Evolutionary conservation across 1,140 invertebrate genomes (phyloP).

Genomic region (Heliconius congener): DNA sequence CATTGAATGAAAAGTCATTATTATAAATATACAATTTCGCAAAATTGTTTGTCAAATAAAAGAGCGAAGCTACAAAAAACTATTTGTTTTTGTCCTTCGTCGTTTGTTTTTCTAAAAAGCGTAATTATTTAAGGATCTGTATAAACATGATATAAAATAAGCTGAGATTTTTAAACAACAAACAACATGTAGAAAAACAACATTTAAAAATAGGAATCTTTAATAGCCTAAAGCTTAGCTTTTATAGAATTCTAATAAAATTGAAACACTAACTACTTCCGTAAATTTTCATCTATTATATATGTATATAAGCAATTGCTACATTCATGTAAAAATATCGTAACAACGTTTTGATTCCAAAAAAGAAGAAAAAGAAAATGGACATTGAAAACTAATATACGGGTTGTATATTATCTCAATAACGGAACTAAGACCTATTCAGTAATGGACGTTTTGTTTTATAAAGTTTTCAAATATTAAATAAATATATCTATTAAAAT

Average conservation of each 20-base stretch:
- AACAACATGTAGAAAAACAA: neutral
- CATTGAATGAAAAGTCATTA: too few relatives aligned
- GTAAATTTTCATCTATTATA: neutral
- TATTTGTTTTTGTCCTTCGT: neutral
- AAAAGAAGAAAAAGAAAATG: neutral
- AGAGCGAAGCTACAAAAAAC: neutral
- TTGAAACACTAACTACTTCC: neutral
- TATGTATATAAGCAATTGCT: neutral
- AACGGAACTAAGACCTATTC: neutral
- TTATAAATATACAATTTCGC: too few relatives aligned
- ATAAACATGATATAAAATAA: constrained; percentile 11
- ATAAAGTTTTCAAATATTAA: neutral
- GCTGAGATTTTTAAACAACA: neutral
- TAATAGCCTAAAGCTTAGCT: constrained; percentile 12
- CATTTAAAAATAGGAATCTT: constrained; percentile 7
- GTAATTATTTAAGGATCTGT: neutral
- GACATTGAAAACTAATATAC: too few relatives aligned
- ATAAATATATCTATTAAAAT: neutral
- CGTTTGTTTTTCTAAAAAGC: neutral
- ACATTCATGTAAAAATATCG: neutral
- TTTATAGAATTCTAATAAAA: neutral
- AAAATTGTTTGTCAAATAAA: neutral
- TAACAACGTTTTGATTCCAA: neutral
- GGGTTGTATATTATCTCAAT: neutral
- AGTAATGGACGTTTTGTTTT: neutral